These are phyloP conservation scores for Bufotes viridis DNA, from an alignment of 2,797 vertebrate species.

Conservation along the genomic window DNA sequence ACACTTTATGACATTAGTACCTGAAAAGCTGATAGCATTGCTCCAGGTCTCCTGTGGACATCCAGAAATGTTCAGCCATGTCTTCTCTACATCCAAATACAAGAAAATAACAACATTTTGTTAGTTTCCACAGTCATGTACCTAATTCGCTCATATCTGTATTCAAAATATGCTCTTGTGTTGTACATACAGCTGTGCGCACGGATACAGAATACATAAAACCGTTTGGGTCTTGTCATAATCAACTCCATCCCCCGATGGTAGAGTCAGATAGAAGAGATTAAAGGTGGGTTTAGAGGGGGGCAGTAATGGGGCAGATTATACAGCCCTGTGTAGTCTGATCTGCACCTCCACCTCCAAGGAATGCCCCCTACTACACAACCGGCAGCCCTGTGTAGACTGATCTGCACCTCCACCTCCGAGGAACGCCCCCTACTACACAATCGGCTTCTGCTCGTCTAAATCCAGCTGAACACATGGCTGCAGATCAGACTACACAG, in stretches of 20 bases:
- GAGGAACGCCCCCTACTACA: too few relatives aligned
- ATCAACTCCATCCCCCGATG: too few relatives aligned
- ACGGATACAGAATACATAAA: not conserved
- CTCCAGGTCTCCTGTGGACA: not conserved
- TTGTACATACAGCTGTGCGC: not conserved
- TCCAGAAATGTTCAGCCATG: not conserved
- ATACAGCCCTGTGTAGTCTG: too few relatives aligned
- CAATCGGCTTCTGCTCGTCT: too few relatives aligned
- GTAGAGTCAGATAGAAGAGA: not conserved
- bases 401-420: too few relatives aligned
- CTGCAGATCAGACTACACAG: not conserved
- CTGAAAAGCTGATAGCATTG: not conserved
- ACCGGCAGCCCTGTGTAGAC: too few relatives aligned
- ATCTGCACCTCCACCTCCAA: too few relatives aligned
- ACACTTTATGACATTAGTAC: constrained; percentile 1
- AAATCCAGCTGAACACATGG: not conserved
- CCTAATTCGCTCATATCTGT: not conserved
- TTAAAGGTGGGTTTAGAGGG: not conserved
- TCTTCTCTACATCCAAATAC: not conserved
- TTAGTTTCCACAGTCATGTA: not conserved
- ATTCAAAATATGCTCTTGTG: not conserved
- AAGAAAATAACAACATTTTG: not conserved
- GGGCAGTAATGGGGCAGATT: too few relatives aligned
- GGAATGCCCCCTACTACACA: too few relatives aligned
- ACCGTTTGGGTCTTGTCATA: not conserved